phyloP scores from a whole-genome alignment of 2,113 vertebrate species.

The Neogale vison region DNA sequence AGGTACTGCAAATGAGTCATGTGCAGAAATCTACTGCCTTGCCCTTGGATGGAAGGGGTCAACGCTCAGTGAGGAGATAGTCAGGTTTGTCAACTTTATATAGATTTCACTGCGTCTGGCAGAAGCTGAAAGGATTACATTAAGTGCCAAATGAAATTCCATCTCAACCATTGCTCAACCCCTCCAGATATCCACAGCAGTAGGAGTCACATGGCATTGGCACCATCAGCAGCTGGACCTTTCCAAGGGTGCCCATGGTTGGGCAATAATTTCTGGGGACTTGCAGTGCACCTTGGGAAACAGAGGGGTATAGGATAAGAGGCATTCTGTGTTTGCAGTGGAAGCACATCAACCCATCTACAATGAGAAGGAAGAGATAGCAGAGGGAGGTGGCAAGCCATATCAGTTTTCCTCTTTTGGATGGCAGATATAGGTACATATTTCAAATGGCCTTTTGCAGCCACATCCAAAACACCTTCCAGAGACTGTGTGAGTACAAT shows the following conservation, averaged over 20 bases:
- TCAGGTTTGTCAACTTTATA: slow-evolving; percentile 50
- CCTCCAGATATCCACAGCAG: not conserved
- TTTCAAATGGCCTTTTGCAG: not conserved
- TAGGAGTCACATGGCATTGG: not conserved
- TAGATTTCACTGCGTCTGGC: slow-evolving; percentile 29
- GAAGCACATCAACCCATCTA: not conserved
- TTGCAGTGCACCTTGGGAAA: not conserved
- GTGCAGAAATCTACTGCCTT: not conserved
- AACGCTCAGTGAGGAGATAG: not conserved
- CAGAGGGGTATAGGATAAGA: not conserved
- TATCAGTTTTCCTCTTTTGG: not conserved
- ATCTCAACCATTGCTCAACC: slow-evolving; percentile 32
- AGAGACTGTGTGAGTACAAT: not conserved
- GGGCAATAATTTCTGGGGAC: slow-evolving; percentile 4
- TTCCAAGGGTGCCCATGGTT: not conserved
- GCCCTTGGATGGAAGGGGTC: slow-evolving; percentile 21
- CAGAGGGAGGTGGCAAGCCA: not conserved
- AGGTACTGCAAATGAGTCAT: not conserved
- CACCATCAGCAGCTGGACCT: not conserved
- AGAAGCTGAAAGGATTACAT: not conserved
- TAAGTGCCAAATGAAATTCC: slow-evolving; percentile 55
- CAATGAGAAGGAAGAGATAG: not conserved
- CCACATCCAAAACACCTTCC: not conserved
- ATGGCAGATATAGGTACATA: not conserved
- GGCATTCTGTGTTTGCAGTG: not conserved